phyloP scores from a whole-genome alignment of 2,797 vertebrate genomes.

The Myripristis murdjan region DNA sequence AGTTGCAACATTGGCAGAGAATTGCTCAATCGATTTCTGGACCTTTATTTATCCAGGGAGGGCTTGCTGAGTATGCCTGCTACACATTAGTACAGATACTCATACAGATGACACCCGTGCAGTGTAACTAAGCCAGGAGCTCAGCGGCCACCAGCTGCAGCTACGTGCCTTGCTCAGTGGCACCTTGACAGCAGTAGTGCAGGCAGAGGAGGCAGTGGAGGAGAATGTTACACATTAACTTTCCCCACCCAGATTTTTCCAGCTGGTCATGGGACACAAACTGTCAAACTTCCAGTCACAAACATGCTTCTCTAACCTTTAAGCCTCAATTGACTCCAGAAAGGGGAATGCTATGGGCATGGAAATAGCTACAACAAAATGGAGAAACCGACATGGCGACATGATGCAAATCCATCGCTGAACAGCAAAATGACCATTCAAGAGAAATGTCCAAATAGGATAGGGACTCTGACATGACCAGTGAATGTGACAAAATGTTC shows the following conservation, averaged over 20 bases:
- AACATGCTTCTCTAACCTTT: slow-evolving; percentile 34
- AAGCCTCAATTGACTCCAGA: slow-evolving; percentile 37
- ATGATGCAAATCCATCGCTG: slow-evolving; percentile 61
- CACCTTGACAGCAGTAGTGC: slow-evolving; percentile 40
- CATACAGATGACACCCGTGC: slow-evolving; percentile 3
- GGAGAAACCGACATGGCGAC: slow-evolving; percentile 69
- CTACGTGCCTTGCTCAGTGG: slow-evolving; percentile 71
- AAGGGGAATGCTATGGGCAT: slow-evolving; percentile 44
- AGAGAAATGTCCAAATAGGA: slow-evolving; percentile 26
- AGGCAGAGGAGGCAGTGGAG: slow-evolving; percentile 34
- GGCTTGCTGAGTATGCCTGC: slow-evolving; percentile 20
- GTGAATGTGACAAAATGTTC: not conserved
- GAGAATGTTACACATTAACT: slow-evolving; percentile 73
- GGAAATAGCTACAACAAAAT: slow-evolving; percentile 38
- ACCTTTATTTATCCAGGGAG: slow-evolving; percentile 58
- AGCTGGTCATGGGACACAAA: slow-evolving; percentile 44
- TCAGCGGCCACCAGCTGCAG: not conserved
- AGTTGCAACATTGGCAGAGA: slow-evolving; percentile 74
- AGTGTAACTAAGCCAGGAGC: not conserved
- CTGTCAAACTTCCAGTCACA: slow-evolving; percentile 42
- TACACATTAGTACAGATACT: slow-evolving; percentile 10
- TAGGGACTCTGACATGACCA: not conserved
- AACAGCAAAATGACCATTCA: slow-evolving; percentile 26
- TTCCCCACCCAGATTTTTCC: slow-evolving; percentile 68
- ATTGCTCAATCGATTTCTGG: slow-evolving; percentile 76